Percentiles rank a stretch among this genome's conserved stretches.
phyloP scores from a whole-genome alignment of 2,113 vertebrate species.

The Excalfactoria chinensis region DNA sequence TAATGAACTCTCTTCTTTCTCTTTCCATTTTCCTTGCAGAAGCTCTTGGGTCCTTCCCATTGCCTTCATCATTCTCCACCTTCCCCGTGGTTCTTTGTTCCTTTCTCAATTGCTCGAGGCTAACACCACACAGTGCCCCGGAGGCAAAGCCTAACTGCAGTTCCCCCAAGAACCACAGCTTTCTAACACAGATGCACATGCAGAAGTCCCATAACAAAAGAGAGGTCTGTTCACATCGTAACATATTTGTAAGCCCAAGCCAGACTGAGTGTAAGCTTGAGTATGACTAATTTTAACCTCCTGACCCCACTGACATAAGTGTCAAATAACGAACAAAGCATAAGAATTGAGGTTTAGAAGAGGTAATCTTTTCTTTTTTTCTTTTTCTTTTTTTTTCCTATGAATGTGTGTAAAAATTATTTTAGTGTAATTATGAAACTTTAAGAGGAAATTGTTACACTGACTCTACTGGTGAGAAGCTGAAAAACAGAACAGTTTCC shows the following conservation, averaged over 20 bases:
- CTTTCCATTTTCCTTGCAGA: not conserved
- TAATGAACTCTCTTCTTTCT: not conserved
- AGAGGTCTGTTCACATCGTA: not conserved
- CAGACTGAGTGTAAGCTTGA: not conserved
- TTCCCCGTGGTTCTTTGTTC: accelerated
- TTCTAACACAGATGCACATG: not conserved
- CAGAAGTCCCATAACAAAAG: not conserved
- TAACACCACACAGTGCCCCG: not conserved
- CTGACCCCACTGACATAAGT: not conserved
- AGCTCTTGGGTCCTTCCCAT: not conserved
- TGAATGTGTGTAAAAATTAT: not conserved
- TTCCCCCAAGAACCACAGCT: not conserved
- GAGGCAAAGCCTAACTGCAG: not conserved
- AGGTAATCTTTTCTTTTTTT: not conserved
- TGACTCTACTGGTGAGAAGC: not conserved
- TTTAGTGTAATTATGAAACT: not conserved
- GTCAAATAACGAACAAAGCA: not conserved
- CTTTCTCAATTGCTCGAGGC: not conserved
- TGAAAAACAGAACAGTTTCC: not conserved
- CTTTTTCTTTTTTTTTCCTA: not conserved
- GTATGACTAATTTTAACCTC: not conserved
- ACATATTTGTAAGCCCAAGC: not conserved
- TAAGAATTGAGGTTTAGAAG: not conserved
- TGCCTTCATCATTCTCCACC: not conserved
- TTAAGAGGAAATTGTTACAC: not conserved